These are phyloP conservation scores for Leptodactylus fallax DNA, from an alignment of 2,797 vertebrate species.

Conservation along the genomic window DNA sequence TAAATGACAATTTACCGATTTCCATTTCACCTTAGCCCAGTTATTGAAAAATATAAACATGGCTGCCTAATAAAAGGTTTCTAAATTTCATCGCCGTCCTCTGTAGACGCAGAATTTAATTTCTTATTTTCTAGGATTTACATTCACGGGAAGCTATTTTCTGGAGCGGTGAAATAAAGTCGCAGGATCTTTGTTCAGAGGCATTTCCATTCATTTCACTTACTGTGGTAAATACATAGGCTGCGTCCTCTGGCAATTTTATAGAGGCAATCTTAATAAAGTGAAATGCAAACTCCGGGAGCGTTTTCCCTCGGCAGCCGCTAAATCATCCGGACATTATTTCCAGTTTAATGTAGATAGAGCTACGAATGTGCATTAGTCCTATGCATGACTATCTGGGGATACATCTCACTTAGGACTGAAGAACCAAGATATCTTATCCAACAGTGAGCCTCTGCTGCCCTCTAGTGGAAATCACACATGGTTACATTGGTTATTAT, in stretches of 20 bases:
- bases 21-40: neutral
- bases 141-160: neutral
- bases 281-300: conserved; percentile 25
- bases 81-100: neutral
- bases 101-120: neutral
- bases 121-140: conserved; percentile 33
- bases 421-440: neutral
- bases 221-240: conserved; percentile 43
- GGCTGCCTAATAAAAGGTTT: neutral
- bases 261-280: conserved; percentile 52
- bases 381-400: conserved; percentile 14
- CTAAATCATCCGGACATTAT: conserved; percentile 45
- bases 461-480: conserved; percentile 39
- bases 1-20: neutral
- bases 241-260: conserved; percentile 29
- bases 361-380: conserved; percentile 12
- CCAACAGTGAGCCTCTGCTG: conserved; percentile 26
- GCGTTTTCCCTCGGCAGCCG: conserved; percentile 7
- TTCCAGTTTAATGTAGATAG: conserved; percentile 36
- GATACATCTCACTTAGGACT: conserved; percentile 8
- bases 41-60: conserved; percentile 12
- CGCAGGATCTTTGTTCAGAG: neutral
- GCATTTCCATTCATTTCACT: conserved; percentile 23
- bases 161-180: neutral
- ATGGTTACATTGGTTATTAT: neutral